Conservation (phyloP, 2,888 invertebrate genomes). For the Coremacera marginata region DNA sequence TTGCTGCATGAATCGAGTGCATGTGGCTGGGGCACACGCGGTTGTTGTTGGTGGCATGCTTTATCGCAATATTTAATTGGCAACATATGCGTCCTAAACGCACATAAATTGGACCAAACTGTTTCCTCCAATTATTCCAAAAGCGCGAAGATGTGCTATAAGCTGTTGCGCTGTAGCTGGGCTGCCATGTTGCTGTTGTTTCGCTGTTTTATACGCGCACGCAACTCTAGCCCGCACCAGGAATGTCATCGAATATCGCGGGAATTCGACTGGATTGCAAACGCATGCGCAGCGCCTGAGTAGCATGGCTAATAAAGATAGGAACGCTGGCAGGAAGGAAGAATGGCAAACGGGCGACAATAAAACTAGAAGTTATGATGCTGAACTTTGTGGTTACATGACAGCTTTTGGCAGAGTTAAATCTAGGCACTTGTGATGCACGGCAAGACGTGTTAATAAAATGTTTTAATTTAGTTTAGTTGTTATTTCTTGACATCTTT, state of each 20-base stretch:
- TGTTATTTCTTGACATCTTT: neutral
- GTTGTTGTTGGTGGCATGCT: conserved; percentile 56
- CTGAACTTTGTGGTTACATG: conserved; percentile 17
- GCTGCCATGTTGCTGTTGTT: neutral
- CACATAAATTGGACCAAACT: conserved; percentile 62
- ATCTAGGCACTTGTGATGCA: conserved; percentile 3
- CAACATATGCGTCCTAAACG: conserved; percentile 68
- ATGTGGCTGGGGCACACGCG: conserved; percentile 19
- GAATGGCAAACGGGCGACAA: neutral
- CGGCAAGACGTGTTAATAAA: conserved; percentile 21
- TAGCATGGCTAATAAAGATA: neutral
- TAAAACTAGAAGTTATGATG: conserved; percentile 23
- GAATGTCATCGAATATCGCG: conserved; percentile 4
- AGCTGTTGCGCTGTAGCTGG: neutral
- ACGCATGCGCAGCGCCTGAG: neutral
- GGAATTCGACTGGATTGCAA: neutral
- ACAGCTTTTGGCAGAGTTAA: conserved; percentile 12
- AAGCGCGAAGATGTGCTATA: conserved; percentile 25
- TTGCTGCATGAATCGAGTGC: neutral
- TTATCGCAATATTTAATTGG: conserved; percentile 68
- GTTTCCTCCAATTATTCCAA: conserved; percentile 42
- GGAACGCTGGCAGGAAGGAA: neutral
- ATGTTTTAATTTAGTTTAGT: conserved; percentile 12
- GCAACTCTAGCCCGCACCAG: neutral
- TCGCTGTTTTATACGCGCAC: neutral